Evolutionary conservation across 2,113 vertebrate genomes (phyloP), one percentile per base, ranked within the genome.

Genomic region (Tenebrosternarchus preto): DNA sequence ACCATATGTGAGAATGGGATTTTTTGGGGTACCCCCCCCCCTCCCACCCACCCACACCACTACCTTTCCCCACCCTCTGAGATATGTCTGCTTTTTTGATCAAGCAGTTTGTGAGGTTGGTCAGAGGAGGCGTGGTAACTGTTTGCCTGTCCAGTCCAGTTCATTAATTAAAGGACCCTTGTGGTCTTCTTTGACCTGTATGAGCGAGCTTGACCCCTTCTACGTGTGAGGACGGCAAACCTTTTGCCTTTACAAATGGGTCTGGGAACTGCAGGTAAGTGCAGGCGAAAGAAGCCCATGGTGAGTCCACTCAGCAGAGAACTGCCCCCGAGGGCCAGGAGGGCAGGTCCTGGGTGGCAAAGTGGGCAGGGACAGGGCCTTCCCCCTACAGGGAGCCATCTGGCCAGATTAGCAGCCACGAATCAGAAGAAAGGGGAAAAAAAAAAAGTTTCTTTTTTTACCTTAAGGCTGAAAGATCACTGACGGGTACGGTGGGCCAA

Each of bases 391-490:
- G 31, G 70, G 86, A 88, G 84, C 85, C 86, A 71, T 91, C 87
- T 90, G 39, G 1, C 82, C 74, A 60, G 78, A 90, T 89, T 88
- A 86, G 84, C 80, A 89, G 85, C 80, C 88, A 89, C 67, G 82
- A 79, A 33, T 24, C 68, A 17, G 84, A 89, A 81, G 61, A 85
- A n/a, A n/a, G n/a, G n/a, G n/a, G n/a, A n/a, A n/a, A n/a, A n/a
- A n/a, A n/a, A n/a, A 73, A 86, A 59, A 86, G 88, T 86, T 82
- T 82, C 80, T 80, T 81, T 63, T 84, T 79, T 89, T 90, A 88
- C 88, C 87, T 86, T 88, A 88, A 76, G 15, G 43, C 43, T 64
- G 73, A 90, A 90, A 91, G 89, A 89, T 91, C 89, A 90, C 84
- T 50, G 80, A 85, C 78, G 19, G 69, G 87, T 78, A 86, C 89